Conservation (phyloP, 2,113 vertebrate genomes). For the Anguilla rostrata region DNA sequence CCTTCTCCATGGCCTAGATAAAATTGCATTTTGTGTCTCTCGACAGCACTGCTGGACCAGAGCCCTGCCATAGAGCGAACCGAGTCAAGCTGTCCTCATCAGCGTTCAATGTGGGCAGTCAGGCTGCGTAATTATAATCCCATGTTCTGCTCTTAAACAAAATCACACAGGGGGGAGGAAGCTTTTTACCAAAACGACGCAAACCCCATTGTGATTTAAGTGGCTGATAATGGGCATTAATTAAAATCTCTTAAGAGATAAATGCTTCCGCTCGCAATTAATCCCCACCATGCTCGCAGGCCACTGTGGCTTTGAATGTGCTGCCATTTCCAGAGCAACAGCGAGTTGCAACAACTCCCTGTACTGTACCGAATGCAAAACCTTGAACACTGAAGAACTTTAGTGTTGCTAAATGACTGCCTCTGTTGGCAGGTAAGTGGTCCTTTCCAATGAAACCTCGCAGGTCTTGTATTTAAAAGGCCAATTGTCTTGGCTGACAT, state of each 20-base stretch:
- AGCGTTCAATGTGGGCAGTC: too few species aligned
- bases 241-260: neutral
- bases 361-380: too few species aligned
- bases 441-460: neutral
- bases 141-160: neutral
- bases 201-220: neutral
- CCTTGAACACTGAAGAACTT: too few species aligned
- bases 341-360: neutral
- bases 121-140: too few species aligned
- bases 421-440: neutral
- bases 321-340: neutral
- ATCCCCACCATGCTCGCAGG: neutral
- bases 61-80: neutral
- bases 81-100: neutral
- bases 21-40: too few species aligned
- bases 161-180: neutral
- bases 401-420: neutral
- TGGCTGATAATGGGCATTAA: neutral
- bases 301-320: neutral
- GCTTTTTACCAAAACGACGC: neutral
- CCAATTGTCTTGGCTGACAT: neutral
- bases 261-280: neutral
- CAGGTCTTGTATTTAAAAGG: neutral
- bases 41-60: neutral
- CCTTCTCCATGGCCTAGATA: too few species aligned